Evolutionary conservation across 2,797 vertebrate genomes (phyloP).

Genomic region (Chrosomus eos): DNA sequence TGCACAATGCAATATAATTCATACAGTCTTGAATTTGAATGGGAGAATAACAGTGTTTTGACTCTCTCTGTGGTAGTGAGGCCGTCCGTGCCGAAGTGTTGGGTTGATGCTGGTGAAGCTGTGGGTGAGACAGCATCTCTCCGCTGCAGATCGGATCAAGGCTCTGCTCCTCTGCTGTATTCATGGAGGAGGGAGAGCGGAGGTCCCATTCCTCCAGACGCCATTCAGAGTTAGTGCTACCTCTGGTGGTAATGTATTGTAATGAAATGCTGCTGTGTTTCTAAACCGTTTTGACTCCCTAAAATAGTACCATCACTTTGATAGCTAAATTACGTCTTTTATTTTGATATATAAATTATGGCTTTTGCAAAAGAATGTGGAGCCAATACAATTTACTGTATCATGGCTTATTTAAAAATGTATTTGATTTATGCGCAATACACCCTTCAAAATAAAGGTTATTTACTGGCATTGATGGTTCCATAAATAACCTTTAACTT

Average conservation of each 20-base stretch:
- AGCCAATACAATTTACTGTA: background rate
- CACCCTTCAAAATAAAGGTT: background rate
- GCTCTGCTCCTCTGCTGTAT: conserved; percentile 74
- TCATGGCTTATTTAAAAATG: background rate
- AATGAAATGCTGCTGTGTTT: background rate
- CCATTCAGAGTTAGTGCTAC: conserved; percentile 78
- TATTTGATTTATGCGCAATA: background rate
- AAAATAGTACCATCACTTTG: background rate
- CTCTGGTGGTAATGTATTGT: conserved; percentile 59
- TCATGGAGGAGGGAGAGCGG: conserved; percentile 69
- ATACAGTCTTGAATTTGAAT: background rate
- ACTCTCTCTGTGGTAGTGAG: conserved; percentile 67
- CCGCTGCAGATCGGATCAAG: conserved; percentile 71
- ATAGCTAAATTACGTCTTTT: background rate
- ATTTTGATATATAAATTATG: background rate
- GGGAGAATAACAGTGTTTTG: background rate
- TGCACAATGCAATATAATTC: background rate
- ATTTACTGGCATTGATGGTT: background rate
- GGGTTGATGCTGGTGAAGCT: conserved; percentile 69
- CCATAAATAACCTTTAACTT: background rate
- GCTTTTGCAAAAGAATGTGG: background rate
- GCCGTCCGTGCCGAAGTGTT: conserved; percentile 76
- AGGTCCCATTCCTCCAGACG: conserved; percentile 59
- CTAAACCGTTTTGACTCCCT: background rate
- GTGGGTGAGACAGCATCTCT: conserved; percentile 69